Percentiles rank a stretch among this genome's conserved stretches.
Evolutionary conservation across 2,113 vertebrate species (phyloP).

Genomic region (Piprites chloris): DNA sequence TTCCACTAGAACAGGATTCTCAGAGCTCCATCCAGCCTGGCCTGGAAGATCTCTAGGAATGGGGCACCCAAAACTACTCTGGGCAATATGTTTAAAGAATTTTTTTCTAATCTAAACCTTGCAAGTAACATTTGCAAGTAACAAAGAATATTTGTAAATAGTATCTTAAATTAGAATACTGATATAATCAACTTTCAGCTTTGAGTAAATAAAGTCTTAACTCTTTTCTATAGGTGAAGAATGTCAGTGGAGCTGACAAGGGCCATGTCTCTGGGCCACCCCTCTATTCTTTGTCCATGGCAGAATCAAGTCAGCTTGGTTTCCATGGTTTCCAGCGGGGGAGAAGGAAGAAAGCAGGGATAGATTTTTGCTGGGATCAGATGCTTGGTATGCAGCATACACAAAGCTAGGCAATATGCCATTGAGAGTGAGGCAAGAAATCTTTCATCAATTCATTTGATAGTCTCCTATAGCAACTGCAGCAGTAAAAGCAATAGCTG

Average conservation of each 20-base stretch:
- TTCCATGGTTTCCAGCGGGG: slow-evolving; percentile 31
- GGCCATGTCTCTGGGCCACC: not conserved
- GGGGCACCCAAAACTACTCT: not conserved
- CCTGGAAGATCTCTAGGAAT: not conserved
- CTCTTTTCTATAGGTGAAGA: not conserved
- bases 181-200: not conserved
- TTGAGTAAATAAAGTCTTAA: not conserved
- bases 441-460: slow-evolving; percentile 40
- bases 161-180: not conserved
- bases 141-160: not conserved
- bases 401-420: slow-evolving; percentile 22
- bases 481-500: slow-evolving; percentile 14
- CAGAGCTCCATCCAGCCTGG: not conserved
- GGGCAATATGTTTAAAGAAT: not conserved
- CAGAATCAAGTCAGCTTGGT: not conserved
- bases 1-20: not conserved
- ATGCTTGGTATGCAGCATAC: slow-evolving; percentile 29
- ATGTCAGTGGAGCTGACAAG: not conserved
- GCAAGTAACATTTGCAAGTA: not conserved
- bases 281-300: not conserved
- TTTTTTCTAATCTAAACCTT: not conserved
- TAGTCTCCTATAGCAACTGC: slow-evolving; percentile 60
- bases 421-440: not conserved
- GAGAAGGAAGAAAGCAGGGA: slow-evolving; percentile 1
- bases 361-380: slow-evolving; percentile 22